Evolutionary conservation across 2,797 vertebrate genomes (phyloP).

Genomic region (Sebastes taczanowskii): DNA sequence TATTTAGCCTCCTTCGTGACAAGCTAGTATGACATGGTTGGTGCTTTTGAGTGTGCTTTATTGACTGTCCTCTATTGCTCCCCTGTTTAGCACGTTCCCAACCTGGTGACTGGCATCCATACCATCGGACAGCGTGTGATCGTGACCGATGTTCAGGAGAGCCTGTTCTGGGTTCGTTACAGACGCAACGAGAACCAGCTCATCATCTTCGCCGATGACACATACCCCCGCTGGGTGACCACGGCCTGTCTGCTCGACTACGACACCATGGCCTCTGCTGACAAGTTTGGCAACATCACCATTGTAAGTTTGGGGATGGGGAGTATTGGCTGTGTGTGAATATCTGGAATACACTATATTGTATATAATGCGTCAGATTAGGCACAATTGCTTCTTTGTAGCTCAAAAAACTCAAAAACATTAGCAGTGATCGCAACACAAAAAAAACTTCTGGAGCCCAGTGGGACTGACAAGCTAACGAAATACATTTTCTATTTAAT

Average conservation of each 20-base stretch:
- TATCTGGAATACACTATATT: not conserved
- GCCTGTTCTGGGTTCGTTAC: constrained; percentile 98
- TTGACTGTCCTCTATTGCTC: not conserved
- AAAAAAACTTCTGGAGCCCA: not conserved
- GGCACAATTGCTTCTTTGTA: not conserved
- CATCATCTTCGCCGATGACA: constrained; percentile 98
- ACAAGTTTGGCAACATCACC: constrained; percentile 99
- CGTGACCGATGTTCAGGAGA: constrained; percentile 95
- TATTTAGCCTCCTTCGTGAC: fast-evolving
- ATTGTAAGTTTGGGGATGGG: constrained; percentile 85
- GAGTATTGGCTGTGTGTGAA: not conserved
- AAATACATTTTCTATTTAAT: not conserved
- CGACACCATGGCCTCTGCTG: constrained; percentile 95
- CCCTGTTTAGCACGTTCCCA: constrained; percentile 90
- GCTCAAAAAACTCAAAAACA: not conserved
- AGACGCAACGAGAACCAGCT: constrained; percentile 97
- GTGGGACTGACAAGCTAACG: not conserved
- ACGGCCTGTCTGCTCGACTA: constrained; percentile 95
- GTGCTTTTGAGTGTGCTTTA: not conserved
- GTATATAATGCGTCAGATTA: not conserved
- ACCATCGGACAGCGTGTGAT: constrained; percentile 96
- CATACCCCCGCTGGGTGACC: constrained; percentile 97
- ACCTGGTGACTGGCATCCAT: constrained; percentile 93
- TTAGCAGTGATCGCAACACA: not conserved
- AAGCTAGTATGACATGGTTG: no score